Conservation (phyloP, 2,888 invertebrate genomes). For the Chloromyia formosa region DNA sequence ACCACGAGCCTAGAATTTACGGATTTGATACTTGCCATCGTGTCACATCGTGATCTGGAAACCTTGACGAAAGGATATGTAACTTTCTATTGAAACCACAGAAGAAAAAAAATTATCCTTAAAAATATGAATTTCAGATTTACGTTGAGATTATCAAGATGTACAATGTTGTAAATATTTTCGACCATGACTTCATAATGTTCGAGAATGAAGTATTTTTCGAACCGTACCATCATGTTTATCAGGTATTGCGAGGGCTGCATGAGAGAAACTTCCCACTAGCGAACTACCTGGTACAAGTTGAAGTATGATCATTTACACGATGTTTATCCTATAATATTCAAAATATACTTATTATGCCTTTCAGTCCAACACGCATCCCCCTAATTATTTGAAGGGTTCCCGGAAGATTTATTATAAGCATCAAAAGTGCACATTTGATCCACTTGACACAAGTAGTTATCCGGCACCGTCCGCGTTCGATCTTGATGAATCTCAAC, state of each 20-base stretch:
- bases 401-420: slow-evolving; percentile 49
- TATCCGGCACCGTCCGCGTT: slow-evolving; percentile 66
- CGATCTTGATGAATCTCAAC: slow-evolving; percentile 73
- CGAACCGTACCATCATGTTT: slow-evolving; percentile 81
- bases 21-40: slow-evolving; percentile 74
- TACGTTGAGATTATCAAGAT: slow-evolving; percentile 59
- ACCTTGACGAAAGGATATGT: slow-evolving; percentile 68
- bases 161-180: slow-evolving; percentile 58
- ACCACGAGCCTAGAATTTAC: slow-evolving; percentile 73
- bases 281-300: slow-evolving; percentile 73
- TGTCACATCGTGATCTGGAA: slow-evolving; percentile 68
- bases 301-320: slow-evolving; percentile 63
- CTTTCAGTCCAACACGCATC: slow-evolving; percentile 48
- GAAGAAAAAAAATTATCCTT: neutral
- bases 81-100: slow-evolving; percentile 56
- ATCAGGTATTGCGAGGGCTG: slow-evolving; percentile 73
- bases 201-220: slow-evolving; percentile 82
- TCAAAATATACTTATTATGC: neutral
- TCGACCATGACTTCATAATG: slow-evolving; percentile 68
- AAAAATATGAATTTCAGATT: slow-evolving; percentile 52
- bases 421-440: slow-evolving; percentile 53
- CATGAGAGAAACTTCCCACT: slow-evolving; percentile 71
- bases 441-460: slow-evolving; percentile 51
- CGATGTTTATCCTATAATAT: neutral
- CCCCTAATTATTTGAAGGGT: slow-evolving; percentile 62